These are phyloP conservation scores for Actinemys pallida DNA, from an alignment of 2,113 vertebrate species.

Conservation along the genomic window DNA sequence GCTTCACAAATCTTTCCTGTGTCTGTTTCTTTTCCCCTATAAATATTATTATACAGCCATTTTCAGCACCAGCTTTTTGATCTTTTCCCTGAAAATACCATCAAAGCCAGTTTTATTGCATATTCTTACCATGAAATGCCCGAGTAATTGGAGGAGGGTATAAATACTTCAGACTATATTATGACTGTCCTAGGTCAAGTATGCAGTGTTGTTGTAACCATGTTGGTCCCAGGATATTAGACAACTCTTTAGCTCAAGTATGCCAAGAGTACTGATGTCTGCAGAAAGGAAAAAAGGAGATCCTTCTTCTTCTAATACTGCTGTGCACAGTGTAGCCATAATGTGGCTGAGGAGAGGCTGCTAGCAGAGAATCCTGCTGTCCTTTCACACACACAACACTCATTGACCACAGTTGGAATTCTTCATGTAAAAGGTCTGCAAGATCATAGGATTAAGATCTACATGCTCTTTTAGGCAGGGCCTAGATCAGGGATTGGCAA, in stretches of 20 bases:
- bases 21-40: not conserved
- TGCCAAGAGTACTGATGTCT: not conserved
- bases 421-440: not conserved
- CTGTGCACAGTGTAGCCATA: not conserved
- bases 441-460: not conserved
- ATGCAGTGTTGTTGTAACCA: not conserved
- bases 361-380: not conserved
- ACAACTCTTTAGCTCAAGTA: not conserved
- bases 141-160: not conserved
- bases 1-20: not conserved
- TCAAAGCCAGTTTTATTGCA: not conserved
- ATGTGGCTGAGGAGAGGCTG: not conserved
- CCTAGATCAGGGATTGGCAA: not conserved
- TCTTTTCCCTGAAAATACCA: not conserved
- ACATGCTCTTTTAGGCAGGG: not conserved
- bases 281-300: not conserved
- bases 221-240: accelerated
- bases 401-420: not conserved
- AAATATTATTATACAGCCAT: not conserved
- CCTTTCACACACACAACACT: accelerated
- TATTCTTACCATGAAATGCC: not conserved
- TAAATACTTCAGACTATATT: not conserved
- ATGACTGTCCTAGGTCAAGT: not conserved
- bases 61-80: not conserved
- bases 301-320: not conserved